Base-by-base conservation (phyloP, 2,113 vertebrate species). In the Hippopotamus amphibius region DNA sequence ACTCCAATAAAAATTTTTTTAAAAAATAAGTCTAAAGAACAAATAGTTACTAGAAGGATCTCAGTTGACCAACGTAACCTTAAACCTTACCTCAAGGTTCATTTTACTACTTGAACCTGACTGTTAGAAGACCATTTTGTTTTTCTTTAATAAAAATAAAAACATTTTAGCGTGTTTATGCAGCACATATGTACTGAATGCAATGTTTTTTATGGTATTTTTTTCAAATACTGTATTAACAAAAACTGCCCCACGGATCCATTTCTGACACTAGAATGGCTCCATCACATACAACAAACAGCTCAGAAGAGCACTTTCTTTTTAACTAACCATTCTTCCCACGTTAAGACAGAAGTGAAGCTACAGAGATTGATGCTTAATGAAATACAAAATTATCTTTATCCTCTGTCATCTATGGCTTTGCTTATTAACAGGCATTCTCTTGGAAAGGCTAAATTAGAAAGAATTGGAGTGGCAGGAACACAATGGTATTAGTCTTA, bases 341-440 rank as follows among this genome's bases (percentile, higher is more conserved):
- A 77, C 14, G 0, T 88, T 85, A 92, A 80, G 15, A 90, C 48
- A 93, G 68, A 97, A 89, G 17, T 57, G 28, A 96, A 76, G 46
- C 48, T 81, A 61, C 33, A 93, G 76, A 94, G 88, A 97, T 1
- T 85, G 87, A 95, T 55, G 24, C 80, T 43, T 97, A 97, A 97
- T 84, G 93, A 97, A 92, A 83, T 66, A 93, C 59, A 92, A 83
- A 96, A 96, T 98, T 97, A 93, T 97, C 96, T 96, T 93, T 95
- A 97, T 95, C 65, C 83, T 97, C 86, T 71, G 43, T 82, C 95
- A 85, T 90, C 96, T 97, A 61, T 41, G 84, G 80, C 88, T 97
- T 90, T 63, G 41, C 82, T 92, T 95, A 96, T 92, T 97, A 96
- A 93, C 86, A 92, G 95, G 63, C 88, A 76, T 92, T 95, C 93